Conservation (phyloP, 2,888 invertebrate genomes). For the Tachina grossa region DNA sequence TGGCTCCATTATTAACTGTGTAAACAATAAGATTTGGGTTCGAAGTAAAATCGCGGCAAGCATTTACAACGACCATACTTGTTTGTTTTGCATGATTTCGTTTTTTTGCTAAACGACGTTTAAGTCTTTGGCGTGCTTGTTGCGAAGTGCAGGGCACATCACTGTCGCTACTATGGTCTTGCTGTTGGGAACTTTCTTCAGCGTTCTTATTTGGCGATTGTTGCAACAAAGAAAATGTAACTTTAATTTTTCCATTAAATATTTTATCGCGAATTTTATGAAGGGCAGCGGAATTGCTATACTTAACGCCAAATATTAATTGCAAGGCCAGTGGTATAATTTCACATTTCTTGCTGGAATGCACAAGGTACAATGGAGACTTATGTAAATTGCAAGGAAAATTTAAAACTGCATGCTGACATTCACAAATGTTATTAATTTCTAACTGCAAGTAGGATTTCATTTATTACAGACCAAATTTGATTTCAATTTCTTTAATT, state of each 20-base stretch:
- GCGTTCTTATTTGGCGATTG: not conserved
- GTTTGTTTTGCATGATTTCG: not conserved
- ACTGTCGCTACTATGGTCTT: constrained; percentile 58
- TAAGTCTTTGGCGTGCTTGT: constrained; percentile 10
- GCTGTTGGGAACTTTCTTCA: not conserved
- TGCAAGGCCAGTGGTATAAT: constrained; percentile 52
- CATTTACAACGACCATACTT: constrained; percentile 15
- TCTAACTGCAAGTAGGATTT: constrained; percentile 40
- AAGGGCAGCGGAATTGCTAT: not conserved
- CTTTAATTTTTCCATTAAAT: constrained; percentile 21
- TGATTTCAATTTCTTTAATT: not conserved
- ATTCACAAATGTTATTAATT: constrained; percentile 44
- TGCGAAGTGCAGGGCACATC: constrained; percentile 60
- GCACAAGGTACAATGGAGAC: constrained; percentile 36
- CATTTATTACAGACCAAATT: not conserved
- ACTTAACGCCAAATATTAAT: constrained; percentile 58
- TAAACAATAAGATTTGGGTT: constrained; percentile 57
- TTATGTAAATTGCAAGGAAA: constrained; percentile 10
- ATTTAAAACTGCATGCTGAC: constrained; percentile 46
- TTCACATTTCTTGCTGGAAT: constrained; percentile 38
- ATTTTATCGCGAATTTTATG: constrained; percentile 42
- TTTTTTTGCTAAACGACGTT: constrained; percentile 23
- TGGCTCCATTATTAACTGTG: not conserved
- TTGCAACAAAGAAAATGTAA: constrained; percentile 37
- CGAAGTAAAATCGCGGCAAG: constrained; percentile 53